Base-by-base conservation (phyloP, 2,888 invertebrate species). In the Zaprionus lineosus region DNA sequence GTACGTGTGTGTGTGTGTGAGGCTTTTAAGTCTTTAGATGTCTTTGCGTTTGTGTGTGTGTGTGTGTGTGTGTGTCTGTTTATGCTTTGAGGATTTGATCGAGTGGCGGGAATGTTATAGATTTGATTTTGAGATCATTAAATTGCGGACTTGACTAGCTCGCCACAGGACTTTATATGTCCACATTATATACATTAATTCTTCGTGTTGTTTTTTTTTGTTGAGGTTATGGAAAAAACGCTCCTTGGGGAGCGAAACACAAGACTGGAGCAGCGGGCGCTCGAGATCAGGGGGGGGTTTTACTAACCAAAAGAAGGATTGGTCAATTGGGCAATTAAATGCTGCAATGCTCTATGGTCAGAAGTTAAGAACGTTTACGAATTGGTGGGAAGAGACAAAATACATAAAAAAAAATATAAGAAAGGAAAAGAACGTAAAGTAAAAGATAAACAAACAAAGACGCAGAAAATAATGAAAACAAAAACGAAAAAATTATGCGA, bases 401-500 rank as follows among this genome's bases (percentile, higher is more conserved):
- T 29, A 8, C 14, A 15, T 14, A 24, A 36, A 16, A 18, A 26
- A 36, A 59, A 57, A 29, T 16, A 43, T 52, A 59, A 36, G 46
- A 39, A 29, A 33, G 21, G 39, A 40, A 55, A 52, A n/a, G 53
- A 59, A 53, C 36, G 34, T 15, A 46, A 57, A 57, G 15, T 46
- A 51, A 57, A 64, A 36, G 28, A 50, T 68, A 64, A 43, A 24
- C 40, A 50, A 34, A 51, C 14, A 52, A 53, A 44, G 28, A 39
- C 12, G 14, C 59, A 56, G 50, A 44, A 56, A 51, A 50, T 60
- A 58, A 57, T 47, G 34, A 55, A 76, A 74, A 77, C 59, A 72
- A 78, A 78, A 73, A 59, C 46, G 19, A 52, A 52, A 68, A 65
- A 64, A 58, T 50, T 73, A 74, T 71, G 64, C 56, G 58, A 77